Evolutionary conservation across 2,113 vertebrate species (phyloP), one percentile per base, ranked within the genome.

Genomic region (Rhombomys opimus): DNA sequence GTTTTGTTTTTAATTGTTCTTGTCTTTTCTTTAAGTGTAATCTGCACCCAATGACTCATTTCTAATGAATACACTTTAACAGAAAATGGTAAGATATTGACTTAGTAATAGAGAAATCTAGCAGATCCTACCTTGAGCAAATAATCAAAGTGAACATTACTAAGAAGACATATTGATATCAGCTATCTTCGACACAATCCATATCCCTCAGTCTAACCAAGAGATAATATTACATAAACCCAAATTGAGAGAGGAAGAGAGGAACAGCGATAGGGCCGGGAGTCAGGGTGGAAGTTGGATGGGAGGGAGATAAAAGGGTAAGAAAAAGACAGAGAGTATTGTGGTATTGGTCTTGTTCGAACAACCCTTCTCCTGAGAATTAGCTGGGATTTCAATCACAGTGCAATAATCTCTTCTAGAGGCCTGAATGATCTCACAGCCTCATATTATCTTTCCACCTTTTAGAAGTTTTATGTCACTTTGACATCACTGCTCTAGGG

Each of bases 281-380:
- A 2, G 8, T 13, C 0, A 2, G 10, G 13, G 7, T 18, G 2
- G 18, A 73, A 38, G 13, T 1, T 5, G 23, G 2, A 15, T 27
- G 23, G 52, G 23, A 59, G n/a, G 52, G 52, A 57, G 2, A 68
- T 18, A 17, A 68, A 50, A 68, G 17, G 15, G 41, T 68, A 41
- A 86, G 41, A 52, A 5, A 50, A 86, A 86, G 10, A 0, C 10
- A 68, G 41, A 52, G 17, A 67, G 10, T 12, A 18, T 11, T 15
- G 12, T 9, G 0, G 32, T 35, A 10, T 35, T 17, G 25, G 85
- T 14, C 20, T 87, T 87, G 7, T 46, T 76, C 57, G 61, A 23
- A 63, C 17, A 63, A 50, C 6, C 7, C 72, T n/a, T 23, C 10
- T 63, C 7, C 9, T 46, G 11, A 11, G 27, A 76, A 61, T 41